These are phyloP conservation scores for Eunapius fragilis DNA, from an alignment of 37 sponge, comb jelly and placozoan genomes.

Conservation along the genomic window DNA sequence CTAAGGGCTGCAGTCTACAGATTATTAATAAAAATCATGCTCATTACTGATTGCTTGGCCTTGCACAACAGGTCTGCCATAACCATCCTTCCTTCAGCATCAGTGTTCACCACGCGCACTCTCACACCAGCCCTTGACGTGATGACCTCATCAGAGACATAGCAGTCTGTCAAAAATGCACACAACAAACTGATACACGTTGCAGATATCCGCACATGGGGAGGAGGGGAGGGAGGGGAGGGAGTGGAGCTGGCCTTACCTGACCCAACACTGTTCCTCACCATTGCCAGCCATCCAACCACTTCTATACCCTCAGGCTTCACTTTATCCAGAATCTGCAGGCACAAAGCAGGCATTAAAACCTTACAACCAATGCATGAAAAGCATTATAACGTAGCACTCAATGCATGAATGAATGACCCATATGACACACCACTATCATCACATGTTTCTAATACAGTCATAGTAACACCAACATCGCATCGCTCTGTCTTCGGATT, in stretches of 20 bases:
- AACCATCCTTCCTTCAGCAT: not conserved
- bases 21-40: too few species aligned
- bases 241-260: constrained; percentile 14
- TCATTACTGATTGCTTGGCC: constrained; percentile 51
- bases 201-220: not conserved
- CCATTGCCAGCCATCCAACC: constrained; percentile 33
- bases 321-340: not conserved
- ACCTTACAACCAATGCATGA: too few species aligned
- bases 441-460: too few species aligned
- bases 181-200: not conserved
- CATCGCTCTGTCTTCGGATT: too few species aligned
- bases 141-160: constrained; percentile 63
- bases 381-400: too few species aligned
- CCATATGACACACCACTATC: too few species aligned
- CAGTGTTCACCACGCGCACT: constrained; percentile 2
- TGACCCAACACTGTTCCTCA: constrained; percentile 58
- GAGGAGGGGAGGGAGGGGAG: too few species aligned
- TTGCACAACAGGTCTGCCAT: constrained; percentile 17
- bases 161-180: constrained; percentile 34
- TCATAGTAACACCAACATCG: too few species aligned
- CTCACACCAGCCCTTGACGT: constrained; percentile 56
- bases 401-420: too few species aligned
- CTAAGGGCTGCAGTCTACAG: not conserved
- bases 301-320: not conserved
- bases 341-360: not conserved